phyloP scores from a whole-genome alignment of 2,888 invertebrate genomes.

The Cenopis cana region DNA sequence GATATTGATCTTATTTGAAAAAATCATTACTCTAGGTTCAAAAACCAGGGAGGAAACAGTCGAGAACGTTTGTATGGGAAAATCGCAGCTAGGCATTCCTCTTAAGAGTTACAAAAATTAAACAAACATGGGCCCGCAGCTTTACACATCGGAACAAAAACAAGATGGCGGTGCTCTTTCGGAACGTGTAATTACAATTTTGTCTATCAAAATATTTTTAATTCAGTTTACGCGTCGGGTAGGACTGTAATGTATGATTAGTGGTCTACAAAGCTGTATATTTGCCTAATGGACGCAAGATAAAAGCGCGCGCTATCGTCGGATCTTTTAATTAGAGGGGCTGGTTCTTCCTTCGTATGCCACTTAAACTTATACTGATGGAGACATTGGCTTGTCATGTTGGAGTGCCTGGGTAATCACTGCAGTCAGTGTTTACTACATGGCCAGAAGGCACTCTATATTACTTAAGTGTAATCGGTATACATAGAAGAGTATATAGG shows the following conservation, averaged over 20 bases:
- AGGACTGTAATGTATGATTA: slow-evolving; percentile 81
- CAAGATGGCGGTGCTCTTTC: slow-evolving; percentile 61
- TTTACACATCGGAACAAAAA: slow-evolving; percentile 57
- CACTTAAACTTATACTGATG: slow-evolving; percentile 80
- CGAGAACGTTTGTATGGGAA: no score
- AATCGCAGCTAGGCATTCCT: no score
- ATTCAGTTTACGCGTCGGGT: slow-evolving; percentile 77
- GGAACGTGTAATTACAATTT: slow-evolving; percentile 71
- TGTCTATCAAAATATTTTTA: slow-evolving; percentile 84
- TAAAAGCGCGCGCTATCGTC: slow-evolving; percentile 81
- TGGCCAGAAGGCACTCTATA: not conserved
- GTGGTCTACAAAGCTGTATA: slow-evolving; percentile 78
- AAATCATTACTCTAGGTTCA: no score
- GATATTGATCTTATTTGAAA: no score
- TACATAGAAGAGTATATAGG: not conserved
- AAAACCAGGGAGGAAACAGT: no score
- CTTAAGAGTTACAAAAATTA: not conserved
- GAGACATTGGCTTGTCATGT: slow-evolving; percentile 66
- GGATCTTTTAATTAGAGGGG: slow-evolving; percentile 82
- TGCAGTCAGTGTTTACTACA: slow-evolving; percentile 49
- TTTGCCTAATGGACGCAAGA: slow-evolving; percentile 84
- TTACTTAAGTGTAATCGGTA: slow-evolving; percentile 2
- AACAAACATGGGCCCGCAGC: slow-evolving; percentile 13
- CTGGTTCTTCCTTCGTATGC: slow-evolving; percentile 70
- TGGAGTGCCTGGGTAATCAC: slow-evolving; percentile 51